phyloP scores from a whole-genome alignment of 2,797 vertebrate species.

The Myotis pilosus region DNA sequence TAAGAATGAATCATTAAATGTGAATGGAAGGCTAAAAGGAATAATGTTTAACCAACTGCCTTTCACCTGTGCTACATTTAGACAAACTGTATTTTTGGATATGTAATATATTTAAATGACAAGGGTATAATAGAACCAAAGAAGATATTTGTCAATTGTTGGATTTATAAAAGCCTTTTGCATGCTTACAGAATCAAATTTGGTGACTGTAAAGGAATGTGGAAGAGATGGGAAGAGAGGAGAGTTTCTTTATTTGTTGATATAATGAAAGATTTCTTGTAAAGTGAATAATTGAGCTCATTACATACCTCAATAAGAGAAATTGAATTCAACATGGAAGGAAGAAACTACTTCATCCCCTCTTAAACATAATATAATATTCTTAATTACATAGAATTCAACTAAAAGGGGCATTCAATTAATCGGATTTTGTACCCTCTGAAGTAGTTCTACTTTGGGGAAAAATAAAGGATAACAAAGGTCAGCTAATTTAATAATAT shows the following conservation, averaged over 20 bases:
- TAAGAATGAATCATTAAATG: constrained; percentile 70
- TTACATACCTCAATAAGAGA: neutral
- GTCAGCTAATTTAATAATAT: neutral
- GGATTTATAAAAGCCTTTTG: neutral
- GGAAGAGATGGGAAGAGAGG: rapidly evolving
- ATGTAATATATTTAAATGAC: constrained; percentile 35
- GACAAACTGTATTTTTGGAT: constrained; percentile 36
- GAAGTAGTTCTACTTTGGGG: neutral
- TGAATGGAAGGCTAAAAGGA: constrained; percentile 61
- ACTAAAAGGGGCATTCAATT: neutral
- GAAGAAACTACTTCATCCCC: neutral
- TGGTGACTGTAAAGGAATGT: neutral
- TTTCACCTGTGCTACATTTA: constrained; percentile 53
- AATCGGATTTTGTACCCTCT: neutral
- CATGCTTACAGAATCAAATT: neutral
- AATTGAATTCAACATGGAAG: neutral
- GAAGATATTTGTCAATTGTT: neutral
- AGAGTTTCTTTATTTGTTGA: neutral
- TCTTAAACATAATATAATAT: constrained; percentile 12
- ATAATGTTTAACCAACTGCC: constrained; percentile 47
- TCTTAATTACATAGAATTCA: constrained; percentile 2
- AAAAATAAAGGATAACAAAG: neutral
- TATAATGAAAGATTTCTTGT: neutral
- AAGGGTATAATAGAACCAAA: neutral
- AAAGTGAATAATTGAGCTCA: neutral